phyloP scores from a whole-genome alignment of 2,113 vertebrate species.

The Microcebus lehilahytsara region DNA sequence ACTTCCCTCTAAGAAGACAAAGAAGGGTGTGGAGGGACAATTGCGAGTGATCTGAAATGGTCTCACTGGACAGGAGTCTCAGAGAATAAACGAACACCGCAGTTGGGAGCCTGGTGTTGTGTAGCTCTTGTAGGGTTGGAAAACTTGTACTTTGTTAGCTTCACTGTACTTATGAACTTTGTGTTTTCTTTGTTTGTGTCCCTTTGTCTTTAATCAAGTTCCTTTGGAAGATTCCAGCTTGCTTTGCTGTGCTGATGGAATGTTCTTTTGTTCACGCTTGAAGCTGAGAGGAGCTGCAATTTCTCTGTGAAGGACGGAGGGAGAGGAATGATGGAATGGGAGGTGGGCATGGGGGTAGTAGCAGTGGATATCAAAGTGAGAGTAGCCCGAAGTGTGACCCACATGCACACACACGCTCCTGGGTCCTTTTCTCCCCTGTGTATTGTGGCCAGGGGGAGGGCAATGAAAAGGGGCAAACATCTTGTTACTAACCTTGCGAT shows the following conservation, averaged over 20 bases:
- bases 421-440: not conserved
- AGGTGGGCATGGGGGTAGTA: too few relatives aligned
- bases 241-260: slow-evolving; percentile 17
- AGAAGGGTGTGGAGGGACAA: not conserved
- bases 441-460: not conserved
- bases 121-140: not conserved
- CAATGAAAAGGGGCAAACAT: not conserved
- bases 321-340: not conserved
- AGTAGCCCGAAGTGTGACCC: not conserved
- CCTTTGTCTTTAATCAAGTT: slow-evolving; percentile 11
- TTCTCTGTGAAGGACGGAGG: not conserved
- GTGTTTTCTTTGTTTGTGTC: not conserved
- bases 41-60: not conserved
- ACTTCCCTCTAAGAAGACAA: not conserved
- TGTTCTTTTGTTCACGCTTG: slow-evolving; percentile 52
- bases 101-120: not conserved
- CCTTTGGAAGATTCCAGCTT: slow-evolving; percentile 65
- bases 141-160: not conserved
- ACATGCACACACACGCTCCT: not conserved
- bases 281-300: slow-evolving; percentile 32
- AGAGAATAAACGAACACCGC: not conserved
- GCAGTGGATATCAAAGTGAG: not conserved
- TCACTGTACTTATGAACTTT: not conserved
- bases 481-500: not conserved
- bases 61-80: not conserved